These are phyloP conservation scores for Lissonota sp. DNA, from an alignment of 2,888 invertebrate genomes.

Conservation along the genomic window DNA sequence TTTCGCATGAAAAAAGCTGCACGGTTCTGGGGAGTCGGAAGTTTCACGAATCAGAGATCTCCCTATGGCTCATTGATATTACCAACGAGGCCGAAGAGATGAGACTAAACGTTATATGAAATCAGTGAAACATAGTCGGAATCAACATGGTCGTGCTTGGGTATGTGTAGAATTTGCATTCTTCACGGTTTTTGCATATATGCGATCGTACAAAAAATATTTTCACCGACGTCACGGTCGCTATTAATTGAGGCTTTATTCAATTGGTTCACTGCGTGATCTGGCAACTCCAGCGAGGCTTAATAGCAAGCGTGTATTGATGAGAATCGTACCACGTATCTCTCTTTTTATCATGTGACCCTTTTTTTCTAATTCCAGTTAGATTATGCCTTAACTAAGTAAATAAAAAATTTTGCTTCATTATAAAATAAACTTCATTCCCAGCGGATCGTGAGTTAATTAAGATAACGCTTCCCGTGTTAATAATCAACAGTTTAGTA, in stretches of 20 bases:
- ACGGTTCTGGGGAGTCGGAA: slow-evolving; percentile 24
- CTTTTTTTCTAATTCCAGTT: neutral
- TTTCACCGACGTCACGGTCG: slow-evolving; percentile 14
- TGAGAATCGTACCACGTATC: slow-evolving; percentile 5
- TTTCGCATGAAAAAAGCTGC: slow-evolving; percentile 26
- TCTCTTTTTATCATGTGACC: neutral
- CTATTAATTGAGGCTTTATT: slow-evolving; percentile 46
- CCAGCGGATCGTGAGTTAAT: too few species aligned
- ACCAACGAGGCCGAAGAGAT: slow-evolving; percentile 45
- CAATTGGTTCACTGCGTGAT: slow-evolving; percentile 42
- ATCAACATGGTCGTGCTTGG: neutral
- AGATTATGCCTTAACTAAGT: too few species aligned
- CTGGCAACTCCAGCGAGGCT: slow-evolving; percentile 43
- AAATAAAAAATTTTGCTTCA: too few species aligned
- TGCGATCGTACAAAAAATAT: slow-evolving; percentile 41
- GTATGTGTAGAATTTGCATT: slow-evolving; percentile 48
- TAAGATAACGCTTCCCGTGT: too few species aligned
- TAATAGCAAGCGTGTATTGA: slow-evolving; percentile 30
- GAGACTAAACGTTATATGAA: slow-evolving; percentile 45
- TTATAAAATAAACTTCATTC: too few species aligned
- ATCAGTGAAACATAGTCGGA: slow-evolving; percentile 27
- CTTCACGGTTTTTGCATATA: slow-evolving; percentile 34
- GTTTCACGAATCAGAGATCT: slow-evolving; percentile 28
- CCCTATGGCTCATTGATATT: slow-evolving; percentile 41
- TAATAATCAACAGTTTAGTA: too few species aligned